Evolutionary conservation across 2,113 vertebrate species (phyloP), one percentile per base, ranked within the genome.

Genomic region (Oostethus manadensis): DNA sequence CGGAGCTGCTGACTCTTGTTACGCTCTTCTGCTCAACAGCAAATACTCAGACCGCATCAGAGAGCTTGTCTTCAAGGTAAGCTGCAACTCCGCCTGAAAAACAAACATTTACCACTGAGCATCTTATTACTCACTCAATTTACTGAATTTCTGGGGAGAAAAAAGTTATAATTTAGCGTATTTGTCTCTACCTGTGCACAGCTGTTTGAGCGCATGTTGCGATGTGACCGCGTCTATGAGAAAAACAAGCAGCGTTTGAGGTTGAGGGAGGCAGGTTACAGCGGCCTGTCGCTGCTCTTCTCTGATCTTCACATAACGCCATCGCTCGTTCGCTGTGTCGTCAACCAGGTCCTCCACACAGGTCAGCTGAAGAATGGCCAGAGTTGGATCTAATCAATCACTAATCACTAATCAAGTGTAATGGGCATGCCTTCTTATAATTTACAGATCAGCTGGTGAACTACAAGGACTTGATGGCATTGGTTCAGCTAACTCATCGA

Each of bases 151-250:
- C 44, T 1, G 10, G 10, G 33, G 3, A 38, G 2, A 38, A 38
- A 38, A 38, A 9, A 10, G 9, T 11, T 4, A 46, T 3, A 47
- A 7, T 20, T 20, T 18, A 18, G 45, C 45, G 20, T n/a, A 48
- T 48, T n/a, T 43, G 5, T 46, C 1, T 5, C 10, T 79, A 0
- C 64, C 60, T 43, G 54, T 68, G 1, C 56, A 18, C 86, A 99
- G 97, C 87, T 99, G 29, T 87, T 95, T 65, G 95, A 94, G 75
- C 92, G 93, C 42, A 98, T 99, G 97, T 74, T 99, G 70, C 94
- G 92, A 76, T 97, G 94, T 50, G 95, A 95, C 51, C 97, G 95
- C 29, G 94, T 99, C 73, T 98, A 98, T 54, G 97, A 99, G 78
- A 92, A 92, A 64, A 97, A 91, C 74, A 99, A 99, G 51, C 95